phyloP scores from a whole-genome alignment of 2,797 vertebrate genomes.

The Periophthalmus magnuspinnatus region DNA sequence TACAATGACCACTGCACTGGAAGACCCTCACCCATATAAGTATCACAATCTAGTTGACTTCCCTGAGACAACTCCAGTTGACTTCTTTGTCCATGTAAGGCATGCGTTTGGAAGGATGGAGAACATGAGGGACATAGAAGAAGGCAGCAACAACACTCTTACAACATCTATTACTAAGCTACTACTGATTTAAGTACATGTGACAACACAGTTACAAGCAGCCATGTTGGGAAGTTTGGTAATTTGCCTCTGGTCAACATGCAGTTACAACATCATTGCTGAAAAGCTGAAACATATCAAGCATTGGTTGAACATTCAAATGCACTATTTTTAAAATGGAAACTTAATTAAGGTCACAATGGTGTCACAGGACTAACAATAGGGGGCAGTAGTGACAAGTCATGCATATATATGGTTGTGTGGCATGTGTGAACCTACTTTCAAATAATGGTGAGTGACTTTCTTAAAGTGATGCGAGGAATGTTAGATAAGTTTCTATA shows the following conservation, averaged over 20 bases:
- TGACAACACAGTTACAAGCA: slow-evolving; percentile 73
- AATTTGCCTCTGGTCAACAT: slow-evolving; percentile 70
- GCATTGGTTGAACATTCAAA: slow-evolving; percentile 43
- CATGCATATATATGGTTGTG: slow-evolving; percentile 54
- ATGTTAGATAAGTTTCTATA: slow-evolving; percentile 59
- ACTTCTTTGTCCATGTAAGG: slow-evolving; percentile 66
- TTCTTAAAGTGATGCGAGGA: slow-evolving; percentile 53
- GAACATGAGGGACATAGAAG: slow-evolving; percentile 27
- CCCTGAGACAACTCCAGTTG: slow-evolving; percentile 76
- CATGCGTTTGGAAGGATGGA: slow-evolving; percentile 54
- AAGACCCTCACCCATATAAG: slow-evolving; percentile 72
- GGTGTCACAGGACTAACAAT: slow-evolving; percentile 55
- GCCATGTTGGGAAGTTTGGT: slow-evolving; percentile 52
- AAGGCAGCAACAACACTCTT: slow-evolving; percentile 58
- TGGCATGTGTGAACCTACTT: slow-evolving; percentile 24
- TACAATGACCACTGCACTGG: slow-evolving; percentile 55
- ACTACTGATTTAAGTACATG: slow-evolving; percentile 65
- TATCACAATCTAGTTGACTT: slow-evolving; percentile 76
- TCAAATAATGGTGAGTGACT: slow-evolving; percentile 32
- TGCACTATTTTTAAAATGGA: slow-evolving; percentile 26
- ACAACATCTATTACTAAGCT: slow-evolving; percentile 69
- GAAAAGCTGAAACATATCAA: slow-evolving; percentile 49
- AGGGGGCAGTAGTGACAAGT: slow-evolving; percentile 40
- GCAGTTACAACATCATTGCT: slow-evolving; percentile 68
- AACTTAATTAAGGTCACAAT: slow-evolving; percentile 44